Conservation (phyloP, 2,888 invertebrate species). For the Rotaria socialis region DNA sequence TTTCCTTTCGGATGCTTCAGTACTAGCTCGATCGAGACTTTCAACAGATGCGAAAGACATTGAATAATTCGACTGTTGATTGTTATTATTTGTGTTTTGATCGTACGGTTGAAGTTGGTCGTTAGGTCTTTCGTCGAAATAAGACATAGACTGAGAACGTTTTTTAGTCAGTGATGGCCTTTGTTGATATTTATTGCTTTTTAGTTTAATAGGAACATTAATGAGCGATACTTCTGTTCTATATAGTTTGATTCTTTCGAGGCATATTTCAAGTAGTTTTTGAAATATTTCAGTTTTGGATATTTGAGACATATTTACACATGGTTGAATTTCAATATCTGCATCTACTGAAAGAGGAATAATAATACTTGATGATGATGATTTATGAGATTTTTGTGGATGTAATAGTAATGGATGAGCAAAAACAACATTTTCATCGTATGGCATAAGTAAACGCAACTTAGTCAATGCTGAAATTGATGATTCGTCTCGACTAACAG, state of each 20-base stretch:
- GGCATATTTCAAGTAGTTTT: not conserved
- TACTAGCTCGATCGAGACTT: not conserved
- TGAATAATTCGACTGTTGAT: not conserved
- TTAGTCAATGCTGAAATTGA: not conserved
- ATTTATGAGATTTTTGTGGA: not conserved
- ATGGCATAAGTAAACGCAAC: not conserved
- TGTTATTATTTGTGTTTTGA: not conserved
- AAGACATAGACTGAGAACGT: not conserved
- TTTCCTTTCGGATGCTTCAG: not conserved
- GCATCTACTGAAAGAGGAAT: not conserved
- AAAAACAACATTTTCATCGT: not conserved
- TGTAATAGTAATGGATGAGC: not conserved
- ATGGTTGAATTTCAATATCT: slow-evolving; percentile 1
- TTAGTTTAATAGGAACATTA: not conserved
- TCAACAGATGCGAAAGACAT: not conserved
- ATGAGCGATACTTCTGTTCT: not conserved
- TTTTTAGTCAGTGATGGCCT: not conserved
- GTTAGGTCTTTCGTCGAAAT: not conserved
- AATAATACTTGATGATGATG: not conserved
- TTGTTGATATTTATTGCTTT: not conserved
- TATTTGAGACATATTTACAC: not conserved
- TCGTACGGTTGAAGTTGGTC: not conserved
- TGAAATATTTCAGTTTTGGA: not conserved
- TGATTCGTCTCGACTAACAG: not conserved
- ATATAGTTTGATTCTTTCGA: not conserved